Conservation (phyloP, 2,797 vertebrate genomes). For the Sylvilagus floridanus region DNA sequence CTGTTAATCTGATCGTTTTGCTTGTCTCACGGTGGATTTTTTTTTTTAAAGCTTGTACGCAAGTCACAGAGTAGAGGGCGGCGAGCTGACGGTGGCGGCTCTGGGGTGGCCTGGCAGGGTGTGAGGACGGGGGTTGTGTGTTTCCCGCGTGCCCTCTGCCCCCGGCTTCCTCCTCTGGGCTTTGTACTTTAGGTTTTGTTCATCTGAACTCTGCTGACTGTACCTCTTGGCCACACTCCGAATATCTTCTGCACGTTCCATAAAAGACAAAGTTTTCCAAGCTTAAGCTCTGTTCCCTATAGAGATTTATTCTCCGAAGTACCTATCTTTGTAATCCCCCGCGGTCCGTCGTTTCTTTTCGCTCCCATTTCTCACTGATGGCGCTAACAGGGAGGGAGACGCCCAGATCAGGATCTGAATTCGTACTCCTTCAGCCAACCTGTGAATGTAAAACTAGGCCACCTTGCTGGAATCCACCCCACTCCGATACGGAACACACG, state of each 20-base stretch:
- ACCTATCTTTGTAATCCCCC: constrained; percentile 73
- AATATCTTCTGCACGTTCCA: background rate
- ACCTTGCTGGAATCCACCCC: constrained; percentile 61
- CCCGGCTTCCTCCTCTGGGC: constrained; percentile 51
- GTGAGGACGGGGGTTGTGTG: constrained; percentile 63
- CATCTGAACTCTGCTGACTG: constrained; percentile 60
- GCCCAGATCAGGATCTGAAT: background rate
- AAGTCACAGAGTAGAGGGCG: constrained; percentile 83
- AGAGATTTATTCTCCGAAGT: constrained; percentile 65
- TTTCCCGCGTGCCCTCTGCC: constrained; percentile 47
- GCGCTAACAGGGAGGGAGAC: background rate
- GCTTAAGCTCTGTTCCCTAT: constrained; percentile 55
- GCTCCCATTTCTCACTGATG: constrained; percentile 64
- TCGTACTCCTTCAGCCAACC: constrained; percentile 42
- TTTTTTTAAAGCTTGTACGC: constrained; percentile 71
- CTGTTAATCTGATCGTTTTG: background rate
- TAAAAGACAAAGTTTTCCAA: constrained; percentile 68
- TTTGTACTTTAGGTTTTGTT: constrained; percentile 58
- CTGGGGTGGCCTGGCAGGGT: constrained; percentile 73
- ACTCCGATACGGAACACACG: background rate
- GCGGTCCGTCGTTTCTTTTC: constrained; percentile 41
- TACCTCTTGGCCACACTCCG: constrained; percentile 63
- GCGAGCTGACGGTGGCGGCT: constrained; percentile 79
- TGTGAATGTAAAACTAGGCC: constrained; percentile 72
- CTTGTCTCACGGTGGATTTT: constrained; percentile 41